A percentile compares a stretch with the other conserved stretches of the same genome.
Conservation (phyloP, 64 coral and sea anemone genomes). For the Montipora sp. region DNA sequence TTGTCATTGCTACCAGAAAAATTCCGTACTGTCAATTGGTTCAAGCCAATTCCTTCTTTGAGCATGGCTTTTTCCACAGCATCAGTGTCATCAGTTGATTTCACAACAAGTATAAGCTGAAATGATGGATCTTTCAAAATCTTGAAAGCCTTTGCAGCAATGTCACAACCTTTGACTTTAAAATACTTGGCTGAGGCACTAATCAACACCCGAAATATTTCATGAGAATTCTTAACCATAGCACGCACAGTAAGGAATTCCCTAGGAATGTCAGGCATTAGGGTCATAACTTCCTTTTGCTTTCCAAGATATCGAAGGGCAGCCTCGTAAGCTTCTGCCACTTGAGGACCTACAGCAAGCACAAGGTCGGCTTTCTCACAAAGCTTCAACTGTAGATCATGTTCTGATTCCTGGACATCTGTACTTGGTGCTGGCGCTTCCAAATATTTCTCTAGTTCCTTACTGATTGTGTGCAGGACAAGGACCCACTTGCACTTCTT, state of each 20-base stretch:
- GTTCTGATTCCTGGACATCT: neutral
- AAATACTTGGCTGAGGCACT: conserved; percentile 46
- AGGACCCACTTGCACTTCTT: conserved; percentile 38
- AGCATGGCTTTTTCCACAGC: neutral
- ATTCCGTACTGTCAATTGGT: conserved; percentile 5
- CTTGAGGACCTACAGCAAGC: conserved; percentile 39
- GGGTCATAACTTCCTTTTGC: neutral
- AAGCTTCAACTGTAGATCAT: neutral
- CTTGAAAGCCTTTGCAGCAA: conserved; percentile 32
- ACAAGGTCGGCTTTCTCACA: conserved; percentile 30
- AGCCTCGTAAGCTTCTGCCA: conserved; percentile 35
- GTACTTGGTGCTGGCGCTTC: neutral
- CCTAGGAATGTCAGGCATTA: neutral
- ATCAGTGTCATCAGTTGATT: neutral
- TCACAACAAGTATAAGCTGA: neutral
- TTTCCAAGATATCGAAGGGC: conserved; percentile 14
- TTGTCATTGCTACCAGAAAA: neutral
- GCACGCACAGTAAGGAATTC: conserved; percentile 18
- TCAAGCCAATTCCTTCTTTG: neutral
- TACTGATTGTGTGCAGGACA: conserved; percentile 29
- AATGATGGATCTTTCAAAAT: neutral
- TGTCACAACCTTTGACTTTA: conserved; percentile 38
- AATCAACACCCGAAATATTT: conserved; percentile 26
- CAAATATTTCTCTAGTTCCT: conserved; percentile 26
- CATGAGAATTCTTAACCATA: neutral